phyloP scores from a whole-genome alignment of 2,888 invertebrate genomes.

The Heteropelma amictum region DNA sequence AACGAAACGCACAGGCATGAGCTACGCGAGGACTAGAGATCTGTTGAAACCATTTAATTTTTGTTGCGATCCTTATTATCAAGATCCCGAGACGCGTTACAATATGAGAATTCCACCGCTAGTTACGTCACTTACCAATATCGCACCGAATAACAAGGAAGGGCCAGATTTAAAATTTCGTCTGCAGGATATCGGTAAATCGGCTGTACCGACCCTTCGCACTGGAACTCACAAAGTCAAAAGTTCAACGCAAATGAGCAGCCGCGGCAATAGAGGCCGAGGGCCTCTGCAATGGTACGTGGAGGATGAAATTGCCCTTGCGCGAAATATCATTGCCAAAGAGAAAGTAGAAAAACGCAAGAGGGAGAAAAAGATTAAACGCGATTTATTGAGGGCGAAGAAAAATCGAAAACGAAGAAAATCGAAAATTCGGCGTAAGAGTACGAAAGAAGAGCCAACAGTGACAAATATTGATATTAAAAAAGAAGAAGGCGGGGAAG shows the following conservation, averaged over 20 bases:
- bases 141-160: conserved; percentile 52
- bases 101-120: conserved; percentile 58
- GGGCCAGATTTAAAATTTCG: conserved; percentile 68
- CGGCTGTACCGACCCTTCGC: conserved; percentile 13
- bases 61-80: conserved; percentile 66
- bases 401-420: conserved; percentile 29
- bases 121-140: conserved; percentile 54
- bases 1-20: conserved; percentile 19
- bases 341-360: conserved; percentile 55
- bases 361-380: conserved; percentile 53
- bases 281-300: conserved; percentile 66
- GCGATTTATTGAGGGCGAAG: conserved; percentile 47
- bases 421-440: conserved; percentile 18
- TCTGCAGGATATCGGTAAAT: conserved; percentile 62
- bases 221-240: conserved; percentile 46
- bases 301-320: conserved; percentile 68
- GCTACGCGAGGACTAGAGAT: conserved; percentile 30
- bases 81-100: conserved; percentile 60
- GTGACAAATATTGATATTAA: not conserved
- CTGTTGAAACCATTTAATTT: conserved; percentile 67
- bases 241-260: conserved; percentile 48
- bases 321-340: conserved; percentile 59
- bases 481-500: not conserved
- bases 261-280: conserved; percentile 61
- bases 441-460: no score